Base-by-base conservation (phyloP, 2,113 vertebrate species). In the Tautogolabrus adspersus region DNA sequence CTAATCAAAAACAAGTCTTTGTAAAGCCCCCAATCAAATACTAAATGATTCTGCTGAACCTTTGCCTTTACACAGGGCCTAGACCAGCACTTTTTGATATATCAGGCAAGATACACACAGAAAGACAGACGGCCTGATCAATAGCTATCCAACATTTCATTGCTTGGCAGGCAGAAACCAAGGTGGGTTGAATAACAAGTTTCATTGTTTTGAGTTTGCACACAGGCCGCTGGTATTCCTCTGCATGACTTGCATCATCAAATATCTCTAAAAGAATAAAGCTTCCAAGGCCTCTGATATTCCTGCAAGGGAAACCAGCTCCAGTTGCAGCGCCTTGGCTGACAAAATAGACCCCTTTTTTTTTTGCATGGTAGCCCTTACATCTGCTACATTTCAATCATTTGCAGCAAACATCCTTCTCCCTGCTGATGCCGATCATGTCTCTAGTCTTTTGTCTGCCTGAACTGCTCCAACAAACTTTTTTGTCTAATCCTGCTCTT, bases 391-490 rank as follows among this genome's bases (percentile, higher is more conserved):
- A 23, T 44, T 61, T 47, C 56, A 81, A 44, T 74, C 46, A n/a
- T 70, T 73, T 44, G 62, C 61, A 37, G 57, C 82, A 60, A 73
- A 66, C 64, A 23, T 60, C 40, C 21, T 52, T 19, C 70, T 64
- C 57, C 54, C 46, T 56, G 49, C 60, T 75, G 26, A 72, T 59
- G 49, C 52, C 12, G 5, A 72, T 72, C 60, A 66, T 52, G 63
- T 61, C 74, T 78, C 80, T 66, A 37, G 42, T 79, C 84, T 81
- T 85, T 87, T 81, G 68, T 82, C 65, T 22, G 56, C 54, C 66
- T 83, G 58, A 66, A 58, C 26, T 70, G 66, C 40, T 70, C 52
- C 34, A 57, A 23, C 65, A 84, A 78, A 79, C 61, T 81, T 66
- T 81, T 66, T 86, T 78, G 62, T 83, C 54, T 70, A 64, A 77